Base-by-base conservation (phyloP, 2,113 vertebrate genomes). In the Microcebus griseorufus region DNA sequence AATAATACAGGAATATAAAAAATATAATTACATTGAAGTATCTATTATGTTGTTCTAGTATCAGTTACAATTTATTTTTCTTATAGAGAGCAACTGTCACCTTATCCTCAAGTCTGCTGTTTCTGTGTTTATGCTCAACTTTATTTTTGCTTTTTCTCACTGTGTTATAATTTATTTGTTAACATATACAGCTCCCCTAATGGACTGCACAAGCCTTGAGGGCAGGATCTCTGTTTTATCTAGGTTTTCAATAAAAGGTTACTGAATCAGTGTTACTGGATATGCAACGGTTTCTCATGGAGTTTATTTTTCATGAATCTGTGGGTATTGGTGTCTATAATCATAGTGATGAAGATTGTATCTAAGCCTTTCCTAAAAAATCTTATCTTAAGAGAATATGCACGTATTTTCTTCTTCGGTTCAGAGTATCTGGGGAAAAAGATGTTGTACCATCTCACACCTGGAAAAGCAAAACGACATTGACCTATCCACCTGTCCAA, bases 401-500 rank as follows among this genome's bases (percentile, higher is more conserved):
- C 25, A 53, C 7, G 4, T 67, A 69, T 83, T 86, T 88, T 69
- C 13, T 86, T 78, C 45, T 88, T 60, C 76, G 39, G 17, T 23
- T 94, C 25, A 14, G 34, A 60, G 3, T 88, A 70, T 93, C 69
- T 51, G 16, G 37, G 14, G 23, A 0, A 51, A 90, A 75, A 80
- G 16, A 23, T 76, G 1, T 65, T 91, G 75, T 80, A 23, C 4
- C 32, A 17, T 48, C 32, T 72, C 10, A 8, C 67, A 65, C 53
- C 29, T 79, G 14, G 83, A 88, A 94, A 93, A 78, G 70, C 9
- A 83, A 89, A 67, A 87, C 86, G 60, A 76, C 22, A 51, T 5
- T 39, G 65, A 91, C 20, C 37, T 83, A 93, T 76, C 55, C 75
- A 60, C 39, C 53, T 97, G 91, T 85, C 45, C 48, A 79, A 53